Conservation (phyloP, 1,140 invertebrate species). For the Ylistrum balloti region DNA sequence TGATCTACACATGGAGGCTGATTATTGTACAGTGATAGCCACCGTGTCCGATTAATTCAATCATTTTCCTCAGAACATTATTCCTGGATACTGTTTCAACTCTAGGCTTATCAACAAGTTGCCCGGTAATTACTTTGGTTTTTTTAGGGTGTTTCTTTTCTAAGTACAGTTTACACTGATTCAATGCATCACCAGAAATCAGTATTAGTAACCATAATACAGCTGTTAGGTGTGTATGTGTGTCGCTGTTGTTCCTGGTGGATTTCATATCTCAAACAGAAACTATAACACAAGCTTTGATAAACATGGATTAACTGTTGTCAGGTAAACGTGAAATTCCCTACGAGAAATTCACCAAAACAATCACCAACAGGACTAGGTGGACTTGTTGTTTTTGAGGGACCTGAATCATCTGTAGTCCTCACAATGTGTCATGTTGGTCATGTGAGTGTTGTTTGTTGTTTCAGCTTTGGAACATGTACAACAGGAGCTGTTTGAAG, state of each 20-base stretch:
- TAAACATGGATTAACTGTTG: neutral
- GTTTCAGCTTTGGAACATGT: conserved; percentile 81
- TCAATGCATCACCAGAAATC: neutral
- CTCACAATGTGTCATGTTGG: neutral
- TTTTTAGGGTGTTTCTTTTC: neutral
- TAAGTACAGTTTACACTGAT: neutral
- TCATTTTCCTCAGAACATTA: neutral
- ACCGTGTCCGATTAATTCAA: neutral
- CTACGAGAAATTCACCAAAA: no score
- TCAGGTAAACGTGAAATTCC: no score
- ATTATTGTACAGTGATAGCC: neutral
- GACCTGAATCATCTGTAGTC: no score
- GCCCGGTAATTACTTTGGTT: neutral
- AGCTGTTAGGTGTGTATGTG: neutral
- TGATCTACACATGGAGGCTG: neutral
- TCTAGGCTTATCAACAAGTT: neutral
- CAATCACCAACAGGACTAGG: no score
- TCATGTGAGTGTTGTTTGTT: conserved; percentile 49
- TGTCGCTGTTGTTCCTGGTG: neutral
- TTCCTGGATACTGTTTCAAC: neutral
- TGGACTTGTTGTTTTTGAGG: no score
- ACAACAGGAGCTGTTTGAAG: conserved; percentile 83
- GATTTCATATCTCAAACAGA: neutral
- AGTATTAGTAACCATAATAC: neutral
- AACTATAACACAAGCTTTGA: no score